Conservation (phyloP, 1,140 invertebrate genomes). For the Belonocnema kinseyi region DNA sequence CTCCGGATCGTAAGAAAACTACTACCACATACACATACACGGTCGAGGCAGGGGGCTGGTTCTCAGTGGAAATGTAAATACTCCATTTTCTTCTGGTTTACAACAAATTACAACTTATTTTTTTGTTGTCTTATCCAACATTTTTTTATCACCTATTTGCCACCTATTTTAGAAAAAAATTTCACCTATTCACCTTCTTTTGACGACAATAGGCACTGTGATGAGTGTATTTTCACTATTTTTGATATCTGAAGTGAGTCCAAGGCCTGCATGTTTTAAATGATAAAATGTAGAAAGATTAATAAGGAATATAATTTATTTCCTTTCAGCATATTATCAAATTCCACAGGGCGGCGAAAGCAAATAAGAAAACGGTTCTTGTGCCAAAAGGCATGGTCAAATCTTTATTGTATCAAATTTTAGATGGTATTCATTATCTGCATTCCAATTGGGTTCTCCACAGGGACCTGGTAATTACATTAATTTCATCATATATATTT, state of each 20-base stretch:
- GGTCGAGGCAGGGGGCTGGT: no score
- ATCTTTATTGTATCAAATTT: conserved; percentile 97
- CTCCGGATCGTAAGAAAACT: no score
- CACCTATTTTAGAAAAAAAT: no score
- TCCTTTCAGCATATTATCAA: conserved; percentile 95
- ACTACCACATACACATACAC: no score
- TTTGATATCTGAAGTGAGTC: no score
- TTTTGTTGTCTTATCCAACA: no score
- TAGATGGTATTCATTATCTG: conserved; percentile 99
- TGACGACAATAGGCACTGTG: not conserved
- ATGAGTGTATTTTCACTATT: no score
- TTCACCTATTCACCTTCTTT: not conserved
- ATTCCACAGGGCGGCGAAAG: conserved; percentile 98
- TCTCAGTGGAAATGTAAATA: no score
- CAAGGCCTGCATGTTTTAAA: not conserved
- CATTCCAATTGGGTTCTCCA: conserved; percentile 99
- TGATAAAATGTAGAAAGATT: not conserved
- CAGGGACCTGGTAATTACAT: conserved; percentile 90
- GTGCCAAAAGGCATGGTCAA: conserved; percentile 99
- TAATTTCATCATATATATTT: conserved; percentile 36
- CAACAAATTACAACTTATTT: no score
- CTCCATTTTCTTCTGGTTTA: no score
- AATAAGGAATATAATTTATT: conserved; percentile 16
- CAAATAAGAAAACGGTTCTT: conserved; percentile 97
- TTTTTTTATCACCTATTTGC: no score